phyloP scores from a whole-genome alignment of 1,140 invertebrate genomes.

The Riptortus pedestris region DNA sequence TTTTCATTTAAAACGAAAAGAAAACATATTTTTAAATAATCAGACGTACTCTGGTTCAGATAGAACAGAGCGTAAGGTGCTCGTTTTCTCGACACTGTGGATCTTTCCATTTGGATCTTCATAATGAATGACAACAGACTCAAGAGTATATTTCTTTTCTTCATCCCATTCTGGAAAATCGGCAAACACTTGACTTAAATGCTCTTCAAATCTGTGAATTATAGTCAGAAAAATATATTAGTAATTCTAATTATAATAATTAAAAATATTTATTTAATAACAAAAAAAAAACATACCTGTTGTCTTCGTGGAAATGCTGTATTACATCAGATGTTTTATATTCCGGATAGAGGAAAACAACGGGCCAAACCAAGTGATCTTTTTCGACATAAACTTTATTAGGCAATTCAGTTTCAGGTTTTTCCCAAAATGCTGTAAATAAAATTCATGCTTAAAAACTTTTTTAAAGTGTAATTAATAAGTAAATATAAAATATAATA shows the following conservation, averaged over 20 bases:
- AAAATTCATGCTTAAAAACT: neutral
- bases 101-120: constrained; percentile 58
- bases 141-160: constrained; percentile 52
- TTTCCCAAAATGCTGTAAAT: neutral
- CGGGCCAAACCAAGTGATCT: constrained; percentile 62
- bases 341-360: constrained; percentile 75
- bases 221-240: neutral
- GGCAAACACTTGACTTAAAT: constrained; percentile 61
- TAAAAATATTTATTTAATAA: neutral
- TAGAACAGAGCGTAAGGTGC: constrained; percentile 53
- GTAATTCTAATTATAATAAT: neutral
- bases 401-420: neutral
- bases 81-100: constrained; percentile 47
- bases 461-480: too few relatives aligned
- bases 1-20: too few relatives aligned
- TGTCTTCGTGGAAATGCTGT: constrained; percentile 59
- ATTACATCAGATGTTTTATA: constrained; percentile 59
- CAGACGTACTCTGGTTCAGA: constrained; percentile 49
- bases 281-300: constrained; percentile 43
- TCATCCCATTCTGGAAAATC: constrained; percentile 63
- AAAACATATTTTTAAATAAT: too few relatives aligned
- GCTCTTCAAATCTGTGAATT: constrained; percentile 52
- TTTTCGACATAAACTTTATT: constrained; percentile 46
- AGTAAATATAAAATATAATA: too few relatives aligned
- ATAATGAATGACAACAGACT: constrained; percentile 65